Percentiles rank a stretch among this genome's conserved stretches.
Conservation (phyloP, 2,888 invertebrate genomes). For the Synanthedon tipuliformis region DNA sequence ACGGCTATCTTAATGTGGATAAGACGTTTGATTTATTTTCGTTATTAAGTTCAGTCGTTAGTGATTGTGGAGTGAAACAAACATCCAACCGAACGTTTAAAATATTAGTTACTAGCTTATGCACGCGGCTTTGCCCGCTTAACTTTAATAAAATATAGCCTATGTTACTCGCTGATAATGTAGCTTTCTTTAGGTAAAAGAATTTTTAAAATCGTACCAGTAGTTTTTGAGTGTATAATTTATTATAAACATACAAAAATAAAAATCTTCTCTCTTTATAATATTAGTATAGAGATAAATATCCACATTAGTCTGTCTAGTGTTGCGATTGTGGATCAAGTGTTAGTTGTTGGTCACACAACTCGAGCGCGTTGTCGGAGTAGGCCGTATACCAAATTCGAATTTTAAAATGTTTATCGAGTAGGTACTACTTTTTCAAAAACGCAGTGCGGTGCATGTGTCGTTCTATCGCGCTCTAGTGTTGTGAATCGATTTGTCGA, state of each 20-base stretch:
- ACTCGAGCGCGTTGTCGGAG: slow-evolving; percentile 9
- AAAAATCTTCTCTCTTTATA: no score
- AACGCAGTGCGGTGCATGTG: slow-evolving; percentile 2
- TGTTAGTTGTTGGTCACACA: slow-evolving; percentile 12
- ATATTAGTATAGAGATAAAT: background rate
- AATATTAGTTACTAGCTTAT: no score
- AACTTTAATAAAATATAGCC: no score
- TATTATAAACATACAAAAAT: no score
- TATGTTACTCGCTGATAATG: no score
- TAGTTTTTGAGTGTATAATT: no score
- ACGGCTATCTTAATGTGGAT: slow-evolving; percentile 2
- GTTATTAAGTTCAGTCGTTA: no score
- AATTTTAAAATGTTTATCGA: slow-evolving; percentile 3
- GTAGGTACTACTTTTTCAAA: slow-evolving; percentile 3
- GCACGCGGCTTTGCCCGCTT: no score
- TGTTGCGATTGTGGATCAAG: slow-evolving; percentile 4
- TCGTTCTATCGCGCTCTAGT: slow-evolving; percentile 3
- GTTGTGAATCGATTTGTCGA: slow-evolving; percentile 5
- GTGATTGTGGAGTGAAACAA: no score
- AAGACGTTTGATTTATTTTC: slow-evolving; percentile 3
- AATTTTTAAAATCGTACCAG: no score
- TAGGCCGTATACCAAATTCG: slow-evolving; percentile 11
- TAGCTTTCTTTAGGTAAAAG: no score
- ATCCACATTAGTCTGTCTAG: slow-evolving; percentile 6
- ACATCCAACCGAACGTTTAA: no score